Evolutionary conservation across 2,888 invertebrate genomes (phyloP).

Genomic region (Nymphalis c-album): DNA sequence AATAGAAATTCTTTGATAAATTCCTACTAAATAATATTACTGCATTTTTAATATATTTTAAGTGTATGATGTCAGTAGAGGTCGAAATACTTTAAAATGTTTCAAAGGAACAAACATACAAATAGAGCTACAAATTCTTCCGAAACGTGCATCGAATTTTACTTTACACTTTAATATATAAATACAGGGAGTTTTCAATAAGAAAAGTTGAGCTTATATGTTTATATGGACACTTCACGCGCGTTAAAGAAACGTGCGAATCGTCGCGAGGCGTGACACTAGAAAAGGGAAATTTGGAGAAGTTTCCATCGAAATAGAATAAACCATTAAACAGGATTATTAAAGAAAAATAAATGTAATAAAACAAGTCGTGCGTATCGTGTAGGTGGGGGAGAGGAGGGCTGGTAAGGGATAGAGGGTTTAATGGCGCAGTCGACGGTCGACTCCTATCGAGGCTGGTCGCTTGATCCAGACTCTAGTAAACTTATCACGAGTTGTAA

Average conservation of each 20-base stretch:
- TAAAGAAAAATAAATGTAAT: conserved; percentile 78
- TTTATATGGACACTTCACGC: neutral
- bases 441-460: conserved; percentile 48
- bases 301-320: conserved; percentile 67
- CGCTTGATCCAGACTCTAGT: conserved; percentile 29
- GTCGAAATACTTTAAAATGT: neutral
- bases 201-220: neutral
- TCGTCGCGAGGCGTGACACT: conserved; percentile 8
- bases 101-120: conserved; percentile 4
- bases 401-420: conserved; percentile 49
- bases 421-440: conserved; percentile 56
- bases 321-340: conserved; percentile 75
- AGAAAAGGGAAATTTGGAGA: conserved; percentile 59
- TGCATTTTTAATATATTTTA: neutral
- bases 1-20: too few species aligned
- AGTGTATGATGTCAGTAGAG: too few species aligned
- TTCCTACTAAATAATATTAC: too few species aligned
- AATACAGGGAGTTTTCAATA: neutral
- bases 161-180: conserved; percentile 2
- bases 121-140: neutral
- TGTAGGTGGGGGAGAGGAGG: conserved; percentile 50
- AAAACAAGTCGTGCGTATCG: conserved; percentile 66
- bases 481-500: conserved; percentile 47
- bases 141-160: conserved; percentile 11
- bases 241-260: conserved; percentile 3